Evolutionary conservation across 2,113 vertebrate species (phyloP), one percentile per base, ranked within the genome.

Genomic region (Mustela lutreola): DNA sequence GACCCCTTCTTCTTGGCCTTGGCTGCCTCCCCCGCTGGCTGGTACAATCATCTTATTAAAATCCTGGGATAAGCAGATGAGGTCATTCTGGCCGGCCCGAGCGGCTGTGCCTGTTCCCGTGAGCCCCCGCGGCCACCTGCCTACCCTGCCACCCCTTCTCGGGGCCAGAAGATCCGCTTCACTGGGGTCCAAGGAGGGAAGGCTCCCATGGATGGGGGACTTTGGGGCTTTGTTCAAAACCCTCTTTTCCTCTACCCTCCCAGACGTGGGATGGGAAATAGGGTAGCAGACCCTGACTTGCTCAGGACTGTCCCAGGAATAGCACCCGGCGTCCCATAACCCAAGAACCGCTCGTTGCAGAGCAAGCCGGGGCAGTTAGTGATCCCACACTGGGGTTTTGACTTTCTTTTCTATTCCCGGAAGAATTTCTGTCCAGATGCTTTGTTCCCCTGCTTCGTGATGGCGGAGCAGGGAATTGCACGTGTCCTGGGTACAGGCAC

Each of bases 321-420:
- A 24, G 14, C 16, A 1, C 50, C 4, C 4, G 4, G 12, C 18
- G 33, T 4, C 36, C 11, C 8, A 2, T 0, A 0, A 26, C 42
- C 45, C 70, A 9, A 53, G 19, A 48, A 4, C 31, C 14, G 1
- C 50, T 42, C 33, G 5, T 62, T 10, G n/a, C 15, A 9, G 79
- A 62, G 50, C 31, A 11, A 15, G 33, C 1, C 0, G 36, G 42
- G 53, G n/a, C 3, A 3, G 24, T 0, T 24, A 50, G 11, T 4
- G 21, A 58, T 31, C 4, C 65, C 1, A 12, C 56, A 3, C 1
- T 0, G 70, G 53, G 39, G 8, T 10, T n/a, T 6, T 1, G 21
- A 4, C 28, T n/a, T 26, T 48, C 73, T 62, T 5, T n/a, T 22
- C 83, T 7, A 0, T 28, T 45, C 75, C 63, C 1, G 16, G 28